Base-by-base conservation (phyloP, 1,140 invertebrate species). In the Cydia splendana region DNA sequence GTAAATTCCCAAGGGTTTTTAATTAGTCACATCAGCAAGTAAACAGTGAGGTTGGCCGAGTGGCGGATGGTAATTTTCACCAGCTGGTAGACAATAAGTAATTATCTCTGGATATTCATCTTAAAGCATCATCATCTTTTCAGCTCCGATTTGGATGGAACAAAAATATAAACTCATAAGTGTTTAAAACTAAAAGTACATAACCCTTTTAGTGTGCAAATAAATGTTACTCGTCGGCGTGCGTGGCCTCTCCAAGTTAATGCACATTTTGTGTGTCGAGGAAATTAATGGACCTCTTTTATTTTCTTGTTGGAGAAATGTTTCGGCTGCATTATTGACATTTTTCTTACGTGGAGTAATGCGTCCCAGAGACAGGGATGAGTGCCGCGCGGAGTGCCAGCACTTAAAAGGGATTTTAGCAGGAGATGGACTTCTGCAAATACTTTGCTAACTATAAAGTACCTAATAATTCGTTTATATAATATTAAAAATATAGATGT, bases 251-350 rank as follows among this genome's bases (percentile, higher is more conserved):
- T 71, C 13, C n/a, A 71, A 71, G 67, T 18, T 71, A 71, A 71
- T 71, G 67, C 34, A 71, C 67, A 71, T 71, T 71, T 71, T 42
- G 38, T 71, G 34, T 71, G 67, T 71, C 67, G 67, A 38, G 15
- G 34, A 38, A 71, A 71, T 71, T 71, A 45, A 71, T 71, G 67
- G 67, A 5, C 30, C 67, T 71, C 67, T 71, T 71, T 71, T 38
- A 71, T 71, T 71, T 69, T 71, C 34, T 38, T 71, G 67, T 45
- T 18, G 30, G 34, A 13, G 30, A 38, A 38, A 38, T 71, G 30
- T 71, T 71, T 71, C 67, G 45, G 67, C 6, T 71, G 67, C 67
- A 71, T 71, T 71, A 71, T 71, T 71, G 67, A 45, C 30, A 71
- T 71, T 71, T 71, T 34, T 71, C 67, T 38, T 71, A 12, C 13